Conservation (phyloP, 2,888 invertebrate species). For the Heliconius ismenius region DNA sequence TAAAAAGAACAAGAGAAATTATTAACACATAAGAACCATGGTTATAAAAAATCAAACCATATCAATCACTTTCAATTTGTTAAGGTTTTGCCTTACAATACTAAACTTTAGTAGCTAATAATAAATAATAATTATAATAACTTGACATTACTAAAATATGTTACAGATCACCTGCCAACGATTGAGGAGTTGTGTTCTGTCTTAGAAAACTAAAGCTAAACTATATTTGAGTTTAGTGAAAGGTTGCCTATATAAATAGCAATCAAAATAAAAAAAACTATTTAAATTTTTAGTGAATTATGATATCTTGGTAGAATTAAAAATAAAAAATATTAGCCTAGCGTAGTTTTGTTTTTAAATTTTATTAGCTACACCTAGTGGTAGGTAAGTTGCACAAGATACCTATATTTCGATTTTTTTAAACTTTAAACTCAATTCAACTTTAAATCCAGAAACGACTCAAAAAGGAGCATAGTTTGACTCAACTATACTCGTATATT, state of each 20-base stretch:
- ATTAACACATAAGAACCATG: background rate
- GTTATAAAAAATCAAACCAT: conserved; percentile 9
- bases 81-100: background rate
- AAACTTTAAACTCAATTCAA: background rate
- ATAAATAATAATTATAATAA: conserved; percentile 34
- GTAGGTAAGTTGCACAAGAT: conserved; percentile 1
- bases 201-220: conserved; percentile 14
- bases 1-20: background rate
- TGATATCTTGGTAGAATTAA: background rate
- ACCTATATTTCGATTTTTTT: background rate
- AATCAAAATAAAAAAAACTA: conserved; percentile 3
- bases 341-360: background rate
- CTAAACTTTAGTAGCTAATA: background rate
- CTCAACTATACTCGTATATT: conserved; percentile 33
- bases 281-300: background rate
- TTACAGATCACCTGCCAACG: conserved; percentile 68
- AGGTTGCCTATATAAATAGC: conserved; percentile 7
- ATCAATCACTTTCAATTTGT: conserved; percentile 3
- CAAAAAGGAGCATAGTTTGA: conserved; percentile 36
- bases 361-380: background rate
- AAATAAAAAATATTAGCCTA: background rate
- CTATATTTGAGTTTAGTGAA: background rate
- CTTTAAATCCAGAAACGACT: background rate
- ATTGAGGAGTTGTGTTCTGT: conserved; percentile 54
- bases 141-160: conserved; percentile 54